Percentiles rank a stretch among this genome's conserved stretches.
phyloP scores from a whole-genome alignment of 2,797 vertebrate species.

The Clarias platycephalus region DNA sequence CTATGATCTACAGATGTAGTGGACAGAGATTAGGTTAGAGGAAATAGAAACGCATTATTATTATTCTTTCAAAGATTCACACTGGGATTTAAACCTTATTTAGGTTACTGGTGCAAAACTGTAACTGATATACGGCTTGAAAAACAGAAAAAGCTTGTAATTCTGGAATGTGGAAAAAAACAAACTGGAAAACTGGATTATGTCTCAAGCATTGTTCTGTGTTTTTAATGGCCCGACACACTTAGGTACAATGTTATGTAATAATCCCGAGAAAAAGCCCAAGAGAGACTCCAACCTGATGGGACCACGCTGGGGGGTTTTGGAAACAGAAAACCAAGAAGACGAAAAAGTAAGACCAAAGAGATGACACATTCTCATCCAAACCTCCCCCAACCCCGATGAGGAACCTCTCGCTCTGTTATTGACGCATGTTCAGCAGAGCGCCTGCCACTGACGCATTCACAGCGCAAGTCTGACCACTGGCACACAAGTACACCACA shows the following conservation, averaged over 20 bases:
- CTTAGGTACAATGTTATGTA: conserved; percentile 10
- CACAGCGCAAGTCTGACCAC: conserved; percentile 23
- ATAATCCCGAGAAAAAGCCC: not conserved
- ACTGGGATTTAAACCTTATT: not conserved
- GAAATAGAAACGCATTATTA: not conserved
- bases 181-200: not conserved
- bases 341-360: conserved; percentile 12
- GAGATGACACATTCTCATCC: conserved; percentile 47
- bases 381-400: conserved; percentile 8
- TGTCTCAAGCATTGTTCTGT: not conserved
- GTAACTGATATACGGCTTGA: not conserved
- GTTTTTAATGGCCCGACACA: not conserved
- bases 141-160: not conserved
- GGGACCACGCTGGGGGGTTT: conserved; percentile 10
- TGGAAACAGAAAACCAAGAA: not conserved
- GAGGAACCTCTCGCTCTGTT: conserved; percentile 27
- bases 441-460: conserved; percentile 51
- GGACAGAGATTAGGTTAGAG: not conserved
- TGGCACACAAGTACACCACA: conserved; percentile 16
- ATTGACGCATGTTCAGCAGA: conserved; percentile 48
- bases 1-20: not conserved
- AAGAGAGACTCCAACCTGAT: not conserved
- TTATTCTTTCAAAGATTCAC: not conserved
- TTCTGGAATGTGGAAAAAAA: not conserved
- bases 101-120: not conserved